phyloP scores from a whole-genome alignment of 2,797 vertebrate genomes.

The Stomatorhinus walkeri region DNA sequence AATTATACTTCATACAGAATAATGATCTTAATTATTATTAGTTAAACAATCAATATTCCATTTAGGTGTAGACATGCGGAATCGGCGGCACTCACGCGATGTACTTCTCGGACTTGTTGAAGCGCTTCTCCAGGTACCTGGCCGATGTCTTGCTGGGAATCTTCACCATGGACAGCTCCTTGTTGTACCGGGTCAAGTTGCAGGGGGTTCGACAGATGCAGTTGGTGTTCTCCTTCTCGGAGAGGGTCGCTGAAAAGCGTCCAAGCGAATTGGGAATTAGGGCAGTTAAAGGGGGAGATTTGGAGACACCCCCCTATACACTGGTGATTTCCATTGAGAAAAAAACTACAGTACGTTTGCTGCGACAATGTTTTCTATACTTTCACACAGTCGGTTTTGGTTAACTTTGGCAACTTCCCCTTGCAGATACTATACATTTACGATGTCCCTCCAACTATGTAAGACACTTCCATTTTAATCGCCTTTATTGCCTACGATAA shows the following conservation, averaged over 20 bases:
- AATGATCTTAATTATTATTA: background rate
- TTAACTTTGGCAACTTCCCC: background rate
- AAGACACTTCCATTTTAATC: background rate
- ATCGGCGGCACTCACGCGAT: constrained; percentile 75
- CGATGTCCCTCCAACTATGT: background rate
- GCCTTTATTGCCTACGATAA: background rate
- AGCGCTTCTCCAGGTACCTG: constrained; percentile 97
- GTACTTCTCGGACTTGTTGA: constrained; percentile 97
- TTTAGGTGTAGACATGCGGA: background rate
- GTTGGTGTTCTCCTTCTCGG: constrained; percentile 79
- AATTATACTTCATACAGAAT: background rate
- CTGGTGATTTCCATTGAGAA: background rate
- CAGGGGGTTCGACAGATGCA: constrained; percentile 92
- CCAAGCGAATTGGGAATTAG: background rate
- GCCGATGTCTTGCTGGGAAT: constrained; percentile 97
- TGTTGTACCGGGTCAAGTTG: constrained; percentile 96
- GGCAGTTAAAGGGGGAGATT: background rate
- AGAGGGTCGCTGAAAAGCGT: constrained; percentile 72
- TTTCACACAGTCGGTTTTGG: background rate
- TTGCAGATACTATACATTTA: background rate
- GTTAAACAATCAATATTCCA: background rate
- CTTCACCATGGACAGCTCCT: constrained; percentile 98
- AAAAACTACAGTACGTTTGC: background rate
- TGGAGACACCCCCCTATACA: background rate
- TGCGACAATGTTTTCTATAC: background rate